Conservation (phyloP, 2,888 invertebrate genomes). For the Protonemura montana region DNA sequence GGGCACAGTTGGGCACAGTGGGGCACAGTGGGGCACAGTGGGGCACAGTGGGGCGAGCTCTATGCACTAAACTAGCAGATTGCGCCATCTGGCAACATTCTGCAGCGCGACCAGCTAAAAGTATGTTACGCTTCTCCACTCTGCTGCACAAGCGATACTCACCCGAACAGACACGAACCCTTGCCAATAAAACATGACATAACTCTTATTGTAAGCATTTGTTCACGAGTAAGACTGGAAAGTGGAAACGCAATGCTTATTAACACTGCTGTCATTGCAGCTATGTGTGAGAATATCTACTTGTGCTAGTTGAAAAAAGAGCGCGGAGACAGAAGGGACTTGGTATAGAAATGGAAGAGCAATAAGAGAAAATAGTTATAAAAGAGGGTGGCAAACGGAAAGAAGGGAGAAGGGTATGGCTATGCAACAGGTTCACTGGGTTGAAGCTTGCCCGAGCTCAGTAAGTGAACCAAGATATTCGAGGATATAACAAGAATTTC, state of each 20-base stretch:
- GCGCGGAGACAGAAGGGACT: too few relatives aligned
- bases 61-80: background rate
- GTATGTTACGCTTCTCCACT: background rate
- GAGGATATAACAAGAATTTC: constrained; percentile 12
- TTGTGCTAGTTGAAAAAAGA: background rate
- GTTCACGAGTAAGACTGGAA: background rate
- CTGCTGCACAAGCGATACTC: background rate
- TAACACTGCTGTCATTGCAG: background rate
- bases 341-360: background rate
- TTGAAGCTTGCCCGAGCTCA: background rate
- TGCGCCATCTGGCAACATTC: background rate
- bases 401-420: background rate
- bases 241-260: background rate
- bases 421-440: background rate
- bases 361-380: background rate
- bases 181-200: background rate
- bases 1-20: too few relatives aligned
- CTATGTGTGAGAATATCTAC: background rate
- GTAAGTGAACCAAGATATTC: background rate
- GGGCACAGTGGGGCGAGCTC: background rate
- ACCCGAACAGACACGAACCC: background rate
- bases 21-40: too few relatives aligned
- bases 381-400: background rate
- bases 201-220: background rate
- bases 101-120: background rate